Conservation (phyloP, 2,888 invertebrate genomes). For the Hydroisotoma schaefferi region DNA sequence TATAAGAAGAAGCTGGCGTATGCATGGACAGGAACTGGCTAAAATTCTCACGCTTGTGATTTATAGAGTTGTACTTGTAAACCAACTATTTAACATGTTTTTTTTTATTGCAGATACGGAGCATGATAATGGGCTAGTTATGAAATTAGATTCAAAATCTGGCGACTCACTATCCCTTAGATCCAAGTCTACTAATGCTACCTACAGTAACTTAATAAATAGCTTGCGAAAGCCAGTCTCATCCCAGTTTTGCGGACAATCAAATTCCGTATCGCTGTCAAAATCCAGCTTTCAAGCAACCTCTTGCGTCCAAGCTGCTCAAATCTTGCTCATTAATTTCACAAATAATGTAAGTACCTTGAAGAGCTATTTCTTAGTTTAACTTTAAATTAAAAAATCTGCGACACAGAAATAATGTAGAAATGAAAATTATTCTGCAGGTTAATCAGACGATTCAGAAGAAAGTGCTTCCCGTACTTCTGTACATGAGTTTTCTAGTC, state of each 20-base stretch:
- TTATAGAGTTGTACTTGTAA: too few relatives aligned
- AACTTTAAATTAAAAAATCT: background rate
- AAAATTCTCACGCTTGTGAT: background rate
- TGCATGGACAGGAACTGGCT: background rate
- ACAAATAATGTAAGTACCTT: conserved; percentile 46
- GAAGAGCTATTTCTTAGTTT: too few relatives aligned
- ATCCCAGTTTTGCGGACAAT: conserved; percentile 40
- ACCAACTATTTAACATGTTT: too few relatives aligned
- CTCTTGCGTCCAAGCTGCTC: conserved; percentile 45
- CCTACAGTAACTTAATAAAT: too few relatives aligned
- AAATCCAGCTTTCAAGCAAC: conserved; percentile 41
- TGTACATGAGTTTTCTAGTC: conserved; percentile 48
- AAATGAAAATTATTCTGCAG: conserved; percentile 18
- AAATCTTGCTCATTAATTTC: conserved; percentile 46
- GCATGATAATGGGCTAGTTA: conserved; percentile 41
- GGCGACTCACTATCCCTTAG: conserved; percentile 5
- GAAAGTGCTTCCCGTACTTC: conserved; percentile 39
- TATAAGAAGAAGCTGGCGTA: background rate
- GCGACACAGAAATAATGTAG: background rate
- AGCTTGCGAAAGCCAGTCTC: conserved; percentile 27
- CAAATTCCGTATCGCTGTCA: conserved; percentile 38
- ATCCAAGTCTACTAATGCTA: too few relatives aligned
- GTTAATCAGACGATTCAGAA: conserved; percentile 38
- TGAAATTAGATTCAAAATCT: conserved; percentile 36
- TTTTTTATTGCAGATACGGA: conserved; percentile 18